Conservation (phyloP, 2,113 vertebrate species). For the Genyomyrus donnyi region DNA sequence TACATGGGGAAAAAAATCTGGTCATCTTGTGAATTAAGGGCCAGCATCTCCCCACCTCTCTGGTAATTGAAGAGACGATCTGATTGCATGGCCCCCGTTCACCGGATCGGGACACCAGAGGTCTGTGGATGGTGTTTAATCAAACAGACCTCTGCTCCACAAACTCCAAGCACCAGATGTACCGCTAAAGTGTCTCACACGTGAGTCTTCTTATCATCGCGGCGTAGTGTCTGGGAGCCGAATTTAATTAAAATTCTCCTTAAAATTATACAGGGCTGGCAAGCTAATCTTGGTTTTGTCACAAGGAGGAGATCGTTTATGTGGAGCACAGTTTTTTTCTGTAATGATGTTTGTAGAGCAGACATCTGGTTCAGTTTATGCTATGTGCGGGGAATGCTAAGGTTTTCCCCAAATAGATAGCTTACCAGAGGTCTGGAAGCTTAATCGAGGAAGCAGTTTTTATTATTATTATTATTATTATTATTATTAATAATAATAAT, state of each 20-base stretch:
- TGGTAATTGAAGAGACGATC: background rate
- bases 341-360: constrained; percentile 24
- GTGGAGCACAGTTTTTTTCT: background rate
- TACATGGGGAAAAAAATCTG: background rate
- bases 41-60: background rate
- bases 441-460: background rate
- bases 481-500: no score
- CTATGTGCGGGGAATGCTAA: background rate
- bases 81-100: background rate
- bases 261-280: constrained; percentile 22
- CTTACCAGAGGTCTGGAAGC: background rate
- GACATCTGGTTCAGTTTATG: background rate
- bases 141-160: background rate
- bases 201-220: constrained; percentile 18
- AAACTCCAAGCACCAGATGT: constrained; percentile 14
- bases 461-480: no score
- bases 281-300: constrained; percentile 25
- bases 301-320: constrained; percentile 24
- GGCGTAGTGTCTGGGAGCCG: constrained; percentile 20
- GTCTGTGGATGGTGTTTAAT: background rate
- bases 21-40: background rate
- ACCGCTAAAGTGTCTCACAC: constrained; percentile 21
- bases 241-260: constrained; percentile 25
- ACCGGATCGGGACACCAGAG: background rate
- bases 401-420: background rate